Conservation (phyloP, 2,888 invertebrate species). For the Thymelicus lineola region DNA sequence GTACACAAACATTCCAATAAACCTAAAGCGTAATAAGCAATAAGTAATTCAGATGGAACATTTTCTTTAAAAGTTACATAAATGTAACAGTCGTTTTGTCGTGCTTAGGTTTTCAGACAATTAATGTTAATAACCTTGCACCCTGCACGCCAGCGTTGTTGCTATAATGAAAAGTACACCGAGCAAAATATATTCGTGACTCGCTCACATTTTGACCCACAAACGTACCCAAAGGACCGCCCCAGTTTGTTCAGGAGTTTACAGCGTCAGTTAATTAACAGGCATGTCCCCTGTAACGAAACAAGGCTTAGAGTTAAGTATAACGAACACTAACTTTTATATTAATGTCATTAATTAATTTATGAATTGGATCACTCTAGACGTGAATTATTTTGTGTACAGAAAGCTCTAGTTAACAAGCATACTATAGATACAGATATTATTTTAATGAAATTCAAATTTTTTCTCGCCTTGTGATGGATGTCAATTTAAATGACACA, state of each 20-base stretch:
- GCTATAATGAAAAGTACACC: slow-evolving; percentile 10
- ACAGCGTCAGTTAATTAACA: slow-evolving; percentile 28
- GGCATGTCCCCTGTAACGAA: slow-evolving; percentile 19
- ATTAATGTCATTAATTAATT: not conserved
- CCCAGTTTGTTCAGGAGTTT: slow-evolving; percentile 29
- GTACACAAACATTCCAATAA: no score
- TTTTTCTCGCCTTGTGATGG: no score
- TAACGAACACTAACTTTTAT: not conserved
- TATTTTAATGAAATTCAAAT: no score
- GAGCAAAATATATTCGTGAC: slow-evolving; percentile 14
- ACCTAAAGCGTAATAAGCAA: no score
- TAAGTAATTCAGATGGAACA: no score
- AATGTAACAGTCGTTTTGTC: not conserved
- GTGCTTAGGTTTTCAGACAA: not conserved
- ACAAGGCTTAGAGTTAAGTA: not conserved
- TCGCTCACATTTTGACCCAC: slow-evolving; percentile 30
- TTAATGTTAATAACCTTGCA: slow-evolving; percentile 8
- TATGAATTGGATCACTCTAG: no score
- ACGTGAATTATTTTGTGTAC: no score
- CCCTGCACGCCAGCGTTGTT: not conserved
- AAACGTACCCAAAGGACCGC: slow-evolving; percentile 23
- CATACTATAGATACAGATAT: no score
- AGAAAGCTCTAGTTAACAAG: no score
- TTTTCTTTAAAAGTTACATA: no score
- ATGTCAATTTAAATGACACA: no score